Conservation (phyloP, 1,140 invertebrate genomes). For the Artemia franciscana region DNA sequence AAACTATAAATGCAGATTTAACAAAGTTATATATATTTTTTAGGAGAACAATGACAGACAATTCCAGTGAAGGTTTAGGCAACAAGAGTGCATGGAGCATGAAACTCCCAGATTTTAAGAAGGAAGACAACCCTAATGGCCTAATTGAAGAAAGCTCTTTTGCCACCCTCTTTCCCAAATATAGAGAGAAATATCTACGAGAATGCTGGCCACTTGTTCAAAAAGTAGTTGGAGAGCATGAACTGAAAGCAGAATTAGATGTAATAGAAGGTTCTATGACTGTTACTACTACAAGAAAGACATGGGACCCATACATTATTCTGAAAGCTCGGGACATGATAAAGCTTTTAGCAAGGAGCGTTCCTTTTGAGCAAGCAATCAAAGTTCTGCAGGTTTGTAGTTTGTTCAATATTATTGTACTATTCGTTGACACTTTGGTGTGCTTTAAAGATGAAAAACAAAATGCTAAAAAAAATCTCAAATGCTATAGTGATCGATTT, state of each 20-base stretch:
- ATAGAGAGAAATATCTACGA: constrained; percentile 84
- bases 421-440: too few relatives aligned
- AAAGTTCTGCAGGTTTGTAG: constrained; percentile 29
- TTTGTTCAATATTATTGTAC: neutral
- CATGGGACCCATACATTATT: constrained; percentile 95
- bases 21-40: too few relatives aligned
- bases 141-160: constrained; percentile 51
- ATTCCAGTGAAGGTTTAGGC: neutral
- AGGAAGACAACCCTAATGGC: constrained; percentile 71
- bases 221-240: constrained; percentile 49
- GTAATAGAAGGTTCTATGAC: constrained; percentile 84
- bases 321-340: constrained; percentile 91
- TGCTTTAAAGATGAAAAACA: too few relatives aligned
- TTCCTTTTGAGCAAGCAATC: constrained; percentile 84
- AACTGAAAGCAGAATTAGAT: constrained; percentile 76
- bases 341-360: constrained; percentile 78
- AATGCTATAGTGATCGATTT: too few relatives aligned
- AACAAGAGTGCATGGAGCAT: constrained; percentile 39
- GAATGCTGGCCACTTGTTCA: constrained; percentile 89
- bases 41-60: neutral
- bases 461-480: too few relatives aligned
- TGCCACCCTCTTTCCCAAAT: constrained; percentile 61
- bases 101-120: constrained; percentile 71
- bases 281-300: constrained; percentile 84
- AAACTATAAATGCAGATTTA: too few relatives aligned